These are phyloP conservation scores for Sebastes elongatus DNA, from an alignment of 2,797 vertebrate genomes.

Conservation along the genomic window DNA sequence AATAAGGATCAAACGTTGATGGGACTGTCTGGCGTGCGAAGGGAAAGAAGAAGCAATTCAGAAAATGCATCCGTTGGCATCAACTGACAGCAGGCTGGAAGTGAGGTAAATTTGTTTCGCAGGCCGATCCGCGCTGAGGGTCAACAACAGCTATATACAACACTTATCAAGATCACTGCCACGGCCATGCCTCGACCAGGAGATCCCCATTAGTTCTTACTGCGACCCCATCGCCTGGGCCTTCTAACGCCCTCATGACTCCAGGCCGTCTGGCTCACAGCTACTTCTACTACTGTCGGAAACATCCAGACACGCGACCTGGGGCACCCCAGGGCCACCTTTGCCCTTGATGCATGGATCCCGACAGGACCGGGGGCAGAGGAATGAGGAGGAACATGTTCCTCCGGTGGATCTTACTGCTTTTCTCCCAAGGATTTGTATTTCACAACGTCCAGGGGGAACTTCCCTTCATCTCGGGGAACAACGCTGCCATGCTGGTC, in stretches of 20 bases:
- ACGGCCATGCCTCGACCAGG: conserved; percentile 44
- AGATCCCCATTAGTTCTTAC: conserved; percentile 25
- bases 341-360: conserved; percentile 75
- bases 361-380: conserved; percentile 61
- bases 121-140: not conserved
- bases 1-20: conserved; percentile 31
- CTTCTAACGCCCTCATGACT: conserved; percentile 71
- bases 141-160: not conserved
- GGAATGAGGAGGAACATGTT: conserved; percentile 69
- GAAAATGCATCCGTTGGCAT: not conserved
- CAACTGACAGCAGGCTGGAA: conserved; percentile 25
- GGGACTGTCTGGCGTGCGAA: conserved; percentile 4
- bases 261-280: conserved; percentile 37
- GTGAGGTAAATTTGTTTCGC: conserved; percentile 3
- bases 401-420: conserved; percentile 83
- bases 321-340: conserved; percentile 59
- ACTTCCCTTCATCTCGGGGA: conserved; percentile 88
- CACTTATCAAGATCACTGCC: not conserved
- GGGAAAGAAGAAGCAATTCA: not conserved
- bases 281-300: conserved; percentile 26
- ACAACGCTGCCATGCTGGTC: conserved; percentile 89
- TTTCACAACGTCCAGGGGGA: conserved; percentile 79
- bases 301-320: conserved; percentile 31
- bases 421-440: conserved; percentile 69
- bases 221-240: conserved; percentile 33